phyloP scores from a whole-genome alignment of 2,113 vertebrate species.

The Nothobranchius kuhntae region DNA sequence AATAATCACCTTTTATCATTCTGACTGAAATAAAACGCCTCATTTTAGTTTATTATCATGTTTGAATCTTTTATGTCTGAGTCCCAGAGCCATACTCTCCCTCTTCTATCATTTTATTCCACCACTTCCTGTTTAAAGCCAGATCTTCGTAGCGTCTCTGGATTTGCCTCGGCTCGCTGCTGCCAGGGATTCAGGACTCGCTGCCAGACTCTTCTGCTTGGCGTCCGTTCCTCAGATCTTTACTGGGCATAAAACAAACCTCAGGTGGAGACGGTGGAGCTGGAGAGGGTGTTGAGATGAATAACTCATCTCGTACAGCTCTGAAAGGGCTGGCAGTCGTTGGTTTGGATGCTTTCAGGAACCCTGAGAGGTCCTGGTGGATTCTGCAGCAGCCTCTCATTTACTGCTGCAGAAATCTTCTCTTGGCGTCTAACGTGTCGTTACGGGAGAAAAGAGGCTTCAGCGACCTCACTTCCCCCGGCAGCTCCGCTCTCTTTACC shows the following conservation, averaged over 20 bases:
- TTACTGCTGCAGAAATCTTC: slow-evolving; percentile 33
- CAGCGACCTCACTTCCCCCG: slow-evolving; percentile 6
- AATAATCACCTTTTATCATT: too few species aligned
- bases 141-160: slow-evolving; percentile 12
- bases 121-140: slow-evolving; percentile 2
- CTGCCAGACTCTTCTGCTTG: slow-evolving; percentile 41
- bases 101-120: slow-evolving; percentile 4
- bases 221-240: slow-evolving; percentile 38
- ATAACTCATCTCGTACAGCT: slow-evolving; percentile 15
- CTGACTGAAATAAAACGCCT: too few species aligned
- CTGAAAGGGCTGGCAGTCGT: background rate
- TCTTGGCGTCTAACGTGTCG: slow-evolving; percentile 31
- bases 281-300: slow-evolving; percentile 2
- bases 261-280: slow-evolving; percentile 6
- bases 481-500: background rate
- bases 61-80: background rate
- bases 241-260: slow-evolving; percentile 47
- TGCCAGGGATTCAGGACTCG: slow-evolving; percentile 36
- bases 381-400: slow-evolving; percentile 29
- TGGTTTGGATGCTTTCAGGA: background rate
- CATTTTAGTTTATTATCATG: too few species aligned
- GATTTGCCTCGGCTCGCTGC: slow-evolving; percentile 22
- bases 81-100: background rate
- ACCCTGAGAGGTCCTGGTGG: background rate
- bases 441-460: slow-evolving; percentile 18